Base-by-base conservation (phyloP, 2,113 vertebrate species). In the Prunella himalayana region DNA sequence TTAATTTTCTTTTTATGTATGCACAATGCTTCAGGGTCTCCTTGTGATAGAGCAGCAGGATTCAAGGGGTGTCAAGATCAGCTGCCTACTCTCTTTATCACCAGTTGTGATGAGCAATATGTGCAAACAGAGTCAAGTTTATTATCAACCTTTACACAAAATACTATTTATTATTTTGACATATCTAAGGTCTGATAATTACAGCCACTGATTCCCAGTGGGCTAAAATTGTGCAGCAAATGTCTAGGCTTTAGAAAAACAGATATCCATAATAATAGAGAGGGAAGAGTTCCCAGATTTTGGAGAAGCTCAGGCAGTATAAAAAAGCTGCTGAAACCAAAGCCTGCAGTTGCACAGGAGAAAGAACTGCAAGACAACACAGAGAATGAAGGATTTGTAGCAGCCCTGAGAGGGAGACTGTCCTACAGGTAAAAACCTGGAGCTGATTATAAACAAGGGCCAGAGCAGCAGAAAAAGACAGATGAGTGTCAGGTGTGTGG, bases 401-500 rank as follows among this genome's bases (percentile, higher is more conserved):
- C 28, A 57, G 15, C 5, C 49, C 53, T 61, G 53, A 51, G 6
- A 44, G 23, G 23, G 13, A 27, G 16, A 53, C 16, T 35, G 6
- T 20, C 37, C 41, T 24, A 7, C 22, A 56, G 41, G 5, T 82
- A 37, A 76, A 91, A 79, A 61, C 44, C 15, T 65, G 28, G 4
- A 57, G 37, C 4, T 69, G 41, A 8, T 13, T 63, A 30, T 42
- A 50, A 82, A 39, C 9, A 56, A 72, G 45, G 54, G 19, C 7
- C 13, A 68, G 59, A 47, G n/a, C 3, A 19, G 44, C 31, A 83
- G 80, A 81, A 87, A 13, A 25, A 80, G n/a, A 45, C 1, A 6
- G 21, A 33, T 6, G 1, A 56, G 11, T n/a, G 31, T 19, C 6
- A 0, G 33, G 33, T 24, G 20, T 16, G 20, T 27, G 50, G 10